Base-by-base conservation (phyloP, 2,888 invertebrate species). In the Charanyca ferruginea region DNA sequence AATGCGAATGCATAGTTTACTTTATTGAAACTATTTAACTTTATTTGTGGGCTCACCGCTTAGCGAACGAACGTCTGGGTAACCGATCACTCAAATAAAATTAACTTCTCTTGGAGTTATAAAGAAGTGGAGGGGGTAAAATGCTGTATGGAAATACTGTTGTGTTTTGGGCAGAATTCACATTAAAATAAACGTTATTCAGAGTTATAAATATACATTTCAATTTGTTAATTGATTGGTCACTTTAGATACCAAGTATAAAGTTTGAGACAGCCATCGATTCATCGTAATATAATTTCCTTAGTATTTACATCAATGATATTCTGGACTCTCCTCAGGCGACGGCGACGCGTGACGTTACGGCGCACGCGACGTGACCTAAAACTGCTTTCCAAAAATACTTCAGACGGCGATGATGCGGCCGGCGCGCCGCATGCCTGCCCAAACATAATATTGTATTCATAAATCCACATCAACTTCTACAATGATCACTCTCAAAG, bases 341-440 rank as follows among this genome's bases (percentile, higher is more conserved):
- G 62, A 73, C 73, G 72, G 57, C 80, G 78, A 81, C 83, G 81
- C 83, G 81, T 84, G 80, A 49, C 49, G 64, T 28, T 25, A 42
- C 25, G 73, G 54, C 61, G 65, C 81, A 75, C 83, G 75, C 83
- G 85, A 88, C 86, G 89, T 90, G 95, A 93, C 94, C 95, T 94
- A 93, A 94, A 92, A 95, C 85, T 90, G 89, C 86, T 94, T 91
- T 94, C 95, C 94, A 93, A 94, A 95, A 95, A 95, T 95, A 95
- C 88, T 87, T 84, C 91, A 93, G 91, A 92, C 90, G 88, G 85
- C 83, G 86, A 80, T 85, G 77, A 89, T 81, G 87, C 88, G 89
- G 87, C 88, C 79, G 79, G 80, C 83, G 81, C 83, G 89, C 82
- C 89, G 89, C 90, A 82, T 86, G 87, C 84, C 73, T 83, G 83